Evolutionary conservation across 2,797 vertebrate species (phyloP).

Genomic region (Chaetodon trifasciatus): DNA sequence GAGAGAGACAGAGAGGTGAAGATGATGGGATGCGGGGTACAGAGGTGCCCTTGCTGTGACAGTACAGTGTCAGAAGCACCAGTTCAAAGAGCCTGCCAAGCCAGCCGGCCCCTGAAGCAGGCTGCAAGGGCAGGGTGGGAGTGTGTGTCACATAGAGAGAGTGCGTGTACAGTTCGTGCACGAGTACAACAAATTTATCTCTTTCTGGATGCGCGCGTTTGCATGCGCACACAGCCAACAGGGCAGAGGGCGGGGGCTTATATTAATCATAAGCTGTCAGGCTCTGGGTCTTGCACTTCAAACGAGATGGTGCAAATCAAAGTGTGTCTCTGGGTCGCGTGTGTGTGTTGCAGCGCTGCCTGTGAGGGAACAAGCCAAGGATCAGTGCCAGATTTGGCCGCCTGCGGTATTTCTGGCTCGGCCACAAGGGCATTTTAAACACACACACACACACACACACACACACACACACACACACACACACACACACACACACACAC

Average conservation of each 20-base stretch:
- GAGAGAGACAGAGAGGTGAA: slow-evolving; percentile 4
- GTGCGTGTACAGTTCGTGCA: slow-evolving; percentile 18
- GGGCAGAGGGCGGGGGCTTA: slow-evolving; percentile 76
- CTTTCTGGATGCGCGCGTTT: slow-evolving; percentile 32
- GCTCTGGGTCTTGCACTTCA: slow-evolving; percentile 82
- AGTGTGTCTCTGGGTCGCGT: slow-evolving; percentile 68
- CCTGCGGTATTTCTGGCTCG: slow-evolving; percentile 67
- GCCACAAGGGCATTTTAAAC: slow-evolving; percentile 70
- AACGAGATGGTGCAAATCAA: slow-evolving; percentile 81
- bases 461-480: neutral
- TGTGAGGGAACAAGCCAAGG: slow-evolving; percentile 66
- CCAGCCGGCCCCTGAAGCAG: slow-evolving; percentile 42
- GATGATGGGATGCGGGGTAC: slow-evolving; percentile 27
- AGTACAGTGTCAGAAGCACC: slow-evolving; percentile 59
- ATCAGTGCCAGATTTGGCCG: slow-evolving; percentile 75
- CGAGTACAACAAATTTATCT: slow-evolving; percentile 50
- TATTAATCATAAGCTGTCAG: slow-evolving; percentile 84
- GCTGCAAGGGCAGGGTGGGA: slow-evolving; percentile 46
- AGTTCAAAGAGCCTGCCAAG: slow-evolving; percentile 73
- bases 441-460: slow-evolving; percentile 21
- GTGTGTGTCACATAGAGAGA: slow-evolving; percentile 37
- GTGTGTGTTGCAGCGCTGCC: slow-evolving; percentile 46
- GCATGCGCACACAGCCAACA: slow-evolving; percentile 4
- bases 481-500: too few relatives aligned
- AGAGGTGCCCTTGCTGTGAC: slow-evolving; percentile 68